Conservation (phyloP, 2,113 vertebrate genomes). For the Platysternon megacephalum region DNA sequence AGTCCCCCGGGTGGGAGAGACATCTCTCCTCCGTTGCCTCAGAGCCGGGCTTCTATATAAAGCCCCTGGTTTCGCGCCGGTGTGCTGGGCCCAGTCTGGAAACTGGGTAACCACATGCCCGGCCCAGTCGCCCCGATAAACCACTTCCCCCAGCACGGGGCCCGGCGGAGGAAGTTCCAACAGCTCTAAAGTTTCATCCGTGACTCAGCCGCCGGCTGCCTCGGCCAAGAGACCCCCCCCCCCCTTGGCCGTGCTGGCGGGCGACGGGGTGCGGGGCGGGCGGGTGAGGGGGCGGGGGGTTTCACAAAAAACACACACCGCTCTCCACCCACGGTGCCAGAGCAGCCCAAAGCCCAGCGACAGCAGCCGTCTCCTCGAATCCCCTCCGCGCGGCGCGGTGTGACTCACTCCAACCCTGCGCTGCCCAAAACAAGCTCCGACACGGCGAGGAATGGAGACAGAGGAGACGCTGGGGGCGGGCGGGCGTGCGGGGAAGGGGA, state of each 20-base stretch:
- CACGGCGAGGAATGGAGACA: constrained; percentile 66
- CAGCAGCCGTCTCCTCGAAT: constrained; percentile 70
- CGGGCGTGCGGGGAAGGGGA: constrained; percentile 20
- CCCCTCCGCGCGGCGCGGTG: constrained; percentile 51
- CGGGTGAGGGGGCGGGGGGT: not conserved
- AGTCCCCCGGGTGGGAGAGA: not conserved
- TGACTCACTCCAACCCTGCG: constrained; percentile 68
- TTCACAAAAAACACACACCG: constrained; percentile 5
- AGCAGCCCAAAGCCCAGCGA: constrained; percentile 65
- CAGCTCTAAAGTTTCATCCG: constrained; percentile 64
- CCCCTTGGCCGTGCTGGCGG: not conserved
- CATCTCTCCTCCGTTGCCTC: constrained; percentile 38
- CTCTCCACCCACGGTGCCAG: constrained; percentile 62
- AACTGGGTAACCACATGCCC: constrained; percentile 44
- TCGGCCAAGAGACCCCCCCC: constrained; percentile 7
- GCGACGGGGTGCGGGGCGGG: not conserved
- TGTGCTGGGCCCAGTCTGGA: constrained; percentile 37
- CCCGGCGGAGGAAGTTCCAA: constrained; percentile 65
- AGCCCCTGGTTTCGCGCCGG: not conserved
- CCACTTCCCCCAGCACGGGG: constrained; percentile 55
- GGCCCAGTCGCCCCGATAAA: constrained; percentile 55
- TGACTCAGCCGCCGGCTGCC: constrained; percentile 67
- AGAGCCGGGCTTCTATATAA: not conserved
- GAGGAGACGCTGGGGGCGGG: constrained; percentile 58
- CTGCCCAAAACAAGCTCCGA: constrained; percentile 74